A percentile compares a stretch with the other conserved stretches of the same genome.
Conservation (phyloP, 2,797 vertebrate genomes). For the Pangasius djambal region DNA sequence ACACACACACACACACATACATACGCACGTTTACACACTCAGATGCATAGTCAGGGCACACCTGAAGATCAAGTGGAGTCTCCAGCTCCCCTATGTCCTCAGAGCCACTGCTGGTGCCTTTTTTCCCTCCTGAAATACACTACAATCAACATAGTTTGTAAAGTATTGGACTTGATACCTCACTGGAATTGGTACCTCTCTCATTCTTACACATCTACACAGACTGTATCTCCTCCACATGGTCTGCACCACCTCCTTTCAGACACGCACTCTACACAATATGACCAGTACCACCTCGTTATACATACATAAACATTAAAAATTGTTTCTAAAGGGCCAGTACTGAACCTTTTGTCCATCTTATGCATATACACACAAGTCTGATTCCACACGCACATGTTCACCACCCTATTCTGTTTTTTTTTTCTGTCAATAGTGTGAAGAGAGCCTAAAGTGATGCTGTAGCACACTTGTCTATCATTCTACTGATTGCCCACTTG, state of each 20-base stretch:
- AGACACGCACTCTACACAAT: neutral
- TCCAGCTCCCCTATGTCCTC: conserved; percentile 17
- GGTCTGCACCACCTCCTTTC: neutral
- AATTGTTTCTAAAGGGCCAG: conserved; percentile 10
- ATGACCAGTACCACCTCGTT: neutral
- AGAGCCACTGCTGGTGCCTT: conserved; percentile 63
- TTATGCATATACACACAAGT: neutral
- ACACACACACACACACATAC: too few relatives aligned
- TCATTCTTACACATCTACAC: conserved; percentile 25
- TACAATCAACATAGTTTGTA: conserved; percentile 59
- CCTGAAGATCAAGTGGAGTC: conserved; percentile 46
- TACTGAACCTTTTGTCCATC: neutral
- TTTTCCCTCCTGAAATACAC: conserved; percentile 51
- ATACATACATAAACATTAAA: neutral
- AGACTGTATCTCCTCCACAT: neutral
- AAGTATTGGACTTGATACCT: conserved; percentile 66
- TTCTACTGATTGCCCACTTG: neutral
- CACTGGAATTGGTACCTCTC: conserved; percentile 59
- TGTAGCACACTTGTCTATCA: conserved; percentile 12
- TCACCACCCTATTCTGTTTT: neutral
- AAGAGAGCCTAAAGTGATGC: neutral
- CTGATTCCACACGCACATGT: neutral
- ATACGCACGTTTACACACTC: conserved; percentile 26
- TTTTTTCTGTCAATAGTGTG: neutral
- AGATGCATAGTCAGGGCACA: conserved; percentile 57